Conservation (phyloP, 2,888 invertebrate genomes). For the Nycteola revayana region DNA sequence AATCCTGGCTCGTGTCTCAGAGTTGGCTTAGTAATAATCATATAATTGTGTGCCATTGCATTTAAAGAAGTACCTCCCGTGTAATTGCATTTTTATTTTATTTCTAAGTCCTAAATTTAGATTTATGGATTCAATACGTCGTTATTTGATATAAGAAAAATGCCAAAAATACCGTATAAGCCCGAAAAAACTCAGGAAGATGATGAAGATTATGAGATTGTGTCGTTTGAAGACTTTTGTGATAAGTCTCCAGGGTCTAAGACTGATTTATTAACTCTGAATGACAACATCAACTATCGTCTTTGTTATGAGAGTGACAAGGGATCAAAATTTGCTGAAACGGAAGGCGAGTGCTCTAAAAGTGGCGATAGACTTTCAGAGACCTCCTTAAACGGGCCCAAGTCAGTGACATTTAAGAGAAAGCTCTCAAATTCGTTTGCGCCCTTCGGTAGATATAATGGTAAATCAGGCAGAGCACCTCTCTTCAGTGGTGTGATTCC, state of each 20-base stretch:
- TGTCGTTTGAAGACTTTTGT: constrained; percentile 83
- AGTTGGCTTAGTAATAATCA: too few species aligned
- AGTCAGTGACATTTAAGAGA: constrained; percentile 56
- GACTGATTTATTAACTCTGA: constrained; percentile 79
- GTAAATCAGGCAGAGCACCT: constrained; percentile 47
- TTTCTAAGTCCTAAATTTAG: constrained; percentile 28
- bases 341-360: constrained; percentile 60
- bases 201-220: constrained; percentile 76
- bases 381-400: constrained; percentile 64
- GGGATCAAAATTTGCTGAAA: constrained; percentile 47
- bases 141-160: constrained; percentile 33
- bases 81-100: background rate
- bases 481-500: constrained; percentile 66
- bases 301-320: constrained; percentile 71
- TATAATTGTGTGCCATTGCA: too few species aligned
- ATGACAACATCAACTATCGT: constrained; percentile 77
- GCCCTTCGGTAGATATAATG: constrained; percentile 60
- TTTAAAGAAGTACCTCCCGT: too few species aligned
- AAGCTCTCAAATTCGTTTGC: constrained; percentile 60
- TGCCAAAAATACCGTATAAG: constrained; percentile 77
- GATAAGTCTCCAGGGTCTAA: constrained; percentile 77
- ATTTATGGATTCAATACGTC: constrained; percentile 21
- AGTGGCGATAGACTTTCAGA: constrained; percentile 58
- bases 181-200: constrained; percentile 62
- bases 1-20: too few species aligned